A percentile compares a stretch with the other conserved stretches of the same genome.
phyloP scores from a whole-genome alignment of 2,888 invertebrate species.

The Parnassius smintheus region DNA sequence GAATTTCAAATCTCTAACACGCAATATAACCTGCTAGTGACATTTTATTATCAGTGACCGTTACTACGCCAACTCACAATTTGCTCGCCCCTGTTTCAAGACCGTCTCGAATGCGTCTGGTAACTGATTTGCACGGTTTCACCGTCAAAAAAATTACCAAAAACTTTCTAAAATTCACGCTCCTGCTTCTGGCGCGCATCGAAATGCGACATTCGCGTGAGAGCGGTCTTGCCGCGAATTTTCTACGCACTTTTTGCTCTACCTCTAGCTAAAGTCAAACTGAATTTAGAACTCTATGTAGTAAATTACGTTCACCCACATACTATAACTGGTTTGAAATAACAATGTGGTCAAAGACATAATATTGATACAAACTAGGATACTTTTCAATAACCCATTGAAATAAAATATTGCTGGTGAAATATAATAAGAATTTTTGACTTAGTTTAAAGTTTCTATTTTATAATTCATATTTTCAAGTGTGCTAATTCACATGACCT shows the following conservation, averaged over 20 bases:
- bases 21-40: neutral
- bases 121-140: slow-evolving; percentile 10
- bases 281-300: too few relatives aligned
- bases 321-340: too few relatives aligned
- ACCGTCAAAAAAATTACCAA: neutral
- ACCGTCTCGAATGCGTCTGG: slow-evolving; percentile 2
- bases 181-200: slow-evolving; percentile 7
- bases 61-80: neutral
- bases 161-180: slow-evolving; percentile 21
- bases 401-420: too few relatives aligned
- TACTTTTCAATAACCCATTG: too few relatives aligned
- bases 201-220: slow-evolving; percentile 14
- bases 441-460: too few relatives aligned
- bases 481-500: slow-evolving; percentile 5
- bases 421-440: too few relatives aligned
- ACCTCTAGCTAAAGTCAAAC: too few relatives aligned
- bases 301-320: too few relatives aligned
- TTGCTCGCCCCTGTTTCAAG: slow-evolving; percentile 11
- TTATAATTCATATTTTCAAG: too few relatives aligned
- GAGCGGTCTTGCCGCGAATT: neutral
- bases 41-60: neutral
- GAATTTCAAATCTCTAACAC: too few relatives aligned
- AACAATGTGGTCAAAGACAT: too few relatives aligned
- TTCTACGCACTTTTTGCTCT: neutral
- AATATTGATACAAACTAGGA: too few relatives aligned